Base-by-base conservation (phyloP, 2,113 vertebrate species). In the Crotalus horridus region DNA sequence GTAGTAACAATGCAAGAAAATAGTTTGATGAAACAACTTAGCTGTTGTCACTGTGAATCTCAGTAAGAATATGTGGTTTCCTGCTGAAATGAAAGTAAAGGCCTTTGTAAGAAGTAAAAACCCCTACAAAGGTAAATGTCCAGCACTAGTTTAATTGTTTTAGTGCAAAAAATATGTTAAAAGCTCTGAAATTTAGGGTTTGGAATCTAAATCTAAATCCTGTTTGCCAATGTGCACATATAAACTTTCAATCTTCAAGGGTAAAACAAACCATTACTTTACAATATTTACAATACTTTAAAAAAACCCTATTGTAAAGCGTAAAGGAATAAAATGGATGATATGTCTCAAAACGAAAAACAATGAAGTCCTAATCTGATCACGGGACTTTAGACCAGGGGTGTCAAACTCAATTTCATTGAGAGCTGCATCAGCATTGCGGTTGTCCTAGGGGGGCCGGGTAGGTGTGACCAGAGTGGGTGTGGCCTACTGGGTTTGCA, bases 281-380 rank as follows among this genome's bases (percentile, higher is more conserved):
- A 53, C 15, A 53, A 88, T 88, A 17, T 53, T 88, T 51, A 29
- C 51, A 53, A 88, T 29, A 53, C 46, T 51, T 87, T 6, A n/a
- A 7, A 1, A 29, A 5, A 39, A 85, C 29, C 0, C 29, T 0
- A 0, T 87, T 17, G 17, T 0, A 0, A 51, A 23, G 21, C 12
- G 0, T 54, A 87, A 1, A 64, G 24, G 46, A 91, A 29, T 64
- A 90, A 90, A 20, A 61, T 26, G 10, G 9, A 2, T 0, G 0
- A n/a, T 55, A 48, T 74, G 43, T 26, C 94, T 64, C 92, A 93
- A 23, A 89, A 21, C 13, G 58, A 92, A 43, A 93, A 89, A 1
- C 2, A 20, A 89, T 90, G 58, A 6, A 54, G 48, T 20, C 0
- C 33, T 56, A 39, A 39, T 12, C n/a, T 13, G 43, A 12, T 58